These are phyloP conservation scores for Hirtodrosophila trivittata DNA, from an alignment of 2,888 invertebrate species.

Conservation along the genomic window DNA sequence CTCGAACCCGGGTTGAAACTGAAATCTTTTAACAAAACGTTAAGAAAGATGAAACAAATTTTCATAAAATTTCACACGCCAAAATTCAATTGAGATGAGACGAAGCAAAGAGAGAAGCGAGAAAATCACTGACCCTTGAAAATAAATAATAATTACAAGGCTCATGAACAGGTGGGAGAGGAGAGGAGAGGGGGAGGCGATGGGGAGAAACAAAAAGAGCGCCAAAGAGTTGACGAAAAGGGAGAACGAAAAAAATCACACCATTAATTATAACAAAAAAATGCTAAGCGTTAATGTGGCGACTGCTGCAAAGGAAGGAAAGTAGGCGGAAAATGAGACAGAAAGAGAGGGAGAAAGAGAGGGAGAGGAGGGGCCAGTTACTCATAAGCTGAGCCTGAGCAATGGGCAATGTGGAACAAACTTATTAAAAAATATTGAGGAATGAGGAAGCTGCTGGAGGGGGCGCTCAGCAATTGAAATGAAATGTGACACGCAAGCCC, in stretches of 20 bases:
- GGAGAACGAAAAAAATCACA: constrained; percentile 36
- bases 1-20: neutral
- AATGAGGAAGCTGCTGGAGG: constrained; percentile 14
- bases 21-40: neutral
- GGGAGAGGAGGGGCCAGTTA: constrained; percentile 1
- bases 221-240: constrained; percentile 44
- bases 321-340: neutral
- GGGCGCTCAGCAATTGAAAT: constrained; percentile 48
- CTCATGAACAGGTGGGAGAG: neutral
- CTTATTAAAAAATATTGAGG: constrained; percentile 58
- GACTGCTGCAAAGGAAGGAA: constrained; percentile 19
- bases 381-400: constrained; percentile 22
- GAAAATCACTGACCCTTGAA: constrained; percentile 67
- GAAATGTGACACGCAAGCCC: constrained; percentile 57
- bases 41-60: constrained; percentile 1
- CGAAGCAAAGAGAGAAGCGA: constrained; percentile 30
- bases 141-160: constrained; percentile 62
- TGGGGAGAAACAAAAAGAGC: constrained; percentile 28
- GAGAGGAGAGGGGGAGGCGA: neutral
- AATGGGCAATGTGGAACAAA: constrained; percentile 51
- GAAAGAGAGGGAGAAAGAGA: too few species aligned
- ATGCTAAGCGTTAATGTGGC: constrained; percentile 45
- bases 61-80: constrained; percentile 50
- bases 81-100: constrained; percentile 46
- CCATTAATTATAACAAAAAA: constrained; percentile 45